Conservation (phyloP, 2,888 invertebrate species). For the Agrochola circellaris region DNA sequence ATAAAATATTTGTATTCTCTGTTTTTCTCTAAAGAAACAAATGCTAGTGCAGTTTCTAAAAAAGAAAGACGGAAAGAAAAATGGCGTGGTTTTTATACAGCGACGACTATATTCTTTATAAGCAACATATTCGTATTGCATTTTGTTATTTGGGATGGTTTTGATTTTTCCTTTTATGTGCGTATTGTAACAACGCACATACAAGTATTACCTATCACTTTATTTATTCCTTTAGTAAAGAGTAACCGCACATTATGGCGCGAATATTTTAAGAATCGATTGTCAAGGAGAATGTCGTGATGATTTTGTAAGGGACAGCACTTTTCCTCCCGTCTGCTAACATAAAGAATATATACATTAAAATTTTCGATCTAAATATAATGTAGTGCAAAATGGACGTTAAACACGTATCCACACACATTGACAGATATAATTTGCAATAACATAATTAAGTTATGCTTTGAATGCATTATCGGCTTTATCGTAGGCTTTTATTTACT, state of each 20-base stretch:
- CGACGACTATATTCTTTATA: constrained; percentile 17
- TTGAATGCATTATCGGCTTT: not conserved
- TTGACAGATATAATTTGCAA: not conserved
- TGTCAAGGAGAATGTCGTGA: constrained; percentile 6
- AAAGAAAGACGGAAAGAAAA: constrained; percentile 16
- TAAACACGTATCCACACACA: not conserved
- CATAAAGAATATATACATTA: not conserved
- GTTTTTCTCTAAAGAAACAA: constrained; percentile 4
- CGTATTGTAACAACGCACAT: not conserved
- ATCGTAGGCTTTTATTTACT: constrained; percentile 32
- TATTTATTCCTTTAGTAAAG: constrained; percentile 36
- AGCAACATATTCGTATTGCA: constrained; percentile 27
- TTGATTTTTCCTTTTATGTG: not conserved
- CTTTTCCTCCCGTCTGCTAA: too few relatives aligned
- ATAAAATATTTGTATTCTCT: constrained; percentile 25
- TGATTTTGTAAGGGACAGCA: not conserved
- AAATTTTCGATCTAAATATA: not conserved
- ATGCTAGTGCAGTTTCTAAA: not conserved
- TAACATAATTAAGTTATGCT: not conserved
- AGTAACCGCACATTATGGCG: constrained; percentile 34
- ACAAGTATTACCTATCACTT: constrained; percentile 23
- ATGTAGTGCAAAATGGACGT: not conserved
- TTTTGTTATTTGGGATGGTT: constrained; percentile 33
- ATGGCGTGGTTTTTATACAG: constrained; percentile 16
- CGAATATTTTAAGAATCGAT: constrained; percentile 25